Evolutionary conservation across 2,888 invertebrate species (phyloP), one percentile per base, ranked within the genome.

Genomic region (Habrosyne pyritoides): DNA sequence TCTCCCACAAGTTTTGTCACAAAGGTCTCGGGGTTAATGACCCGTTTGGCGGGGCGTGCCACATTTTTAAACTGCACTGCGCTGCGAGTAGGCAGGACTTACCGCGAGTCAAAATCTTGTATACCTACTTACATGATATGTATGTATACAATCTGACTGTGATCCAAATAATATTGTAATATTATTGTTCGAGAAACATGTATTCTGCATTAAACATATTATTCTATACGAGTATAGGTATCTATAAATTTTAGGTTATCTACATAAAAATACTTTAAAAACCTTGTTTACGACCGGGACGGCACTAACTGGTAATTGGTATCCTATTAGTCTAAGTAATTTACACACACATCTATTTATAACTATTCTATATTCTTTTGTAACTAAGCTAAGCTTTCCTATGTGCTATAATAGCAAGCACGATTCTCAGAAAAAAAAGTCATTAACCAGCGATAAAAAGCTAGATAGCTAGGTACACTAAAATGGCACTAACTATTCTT

Each of bases 1-100:
- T 89, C 87, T 86, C 87, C 84, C 85, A 85, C 87, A 83, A 89
- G 83, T 87, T 86, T 87, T 87, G 89, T 90, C 81, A 89, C 89
- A 89, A 88, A 90, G 89, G 89, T 87, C 84, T 75, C 77, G 69
- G 56, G 89, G 85, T 89, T 89, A 82, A 82, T 79, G 84, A 86
- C 85, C 89, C 77, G 87, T 84, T 91, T 90, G 84, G 89, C 90
- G 84, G 24, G 88, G 85, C 87, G 84, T 77, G 87, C 81, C 84
- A 81, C 84, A 83, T 86, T 90, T 89, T 88, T 82, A 83, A 42
- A 85, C 86, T 86, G 83, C 84, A 84, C 68, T 71, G 75, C 74
- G 72, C n/a, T 42, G 7, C 18, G 42, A 18, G 42, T 42, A 8
- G 42, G 42, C 18, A 66, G 75, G 71, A 73, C 67, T 66, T 54